Percentiles rank a stretch among this genome's conserved stretches.
Evolutionary conservation across 2,888 invertebrate species (phyloP).

Genomic region (Xestoiulus laeticollis): DNA sequence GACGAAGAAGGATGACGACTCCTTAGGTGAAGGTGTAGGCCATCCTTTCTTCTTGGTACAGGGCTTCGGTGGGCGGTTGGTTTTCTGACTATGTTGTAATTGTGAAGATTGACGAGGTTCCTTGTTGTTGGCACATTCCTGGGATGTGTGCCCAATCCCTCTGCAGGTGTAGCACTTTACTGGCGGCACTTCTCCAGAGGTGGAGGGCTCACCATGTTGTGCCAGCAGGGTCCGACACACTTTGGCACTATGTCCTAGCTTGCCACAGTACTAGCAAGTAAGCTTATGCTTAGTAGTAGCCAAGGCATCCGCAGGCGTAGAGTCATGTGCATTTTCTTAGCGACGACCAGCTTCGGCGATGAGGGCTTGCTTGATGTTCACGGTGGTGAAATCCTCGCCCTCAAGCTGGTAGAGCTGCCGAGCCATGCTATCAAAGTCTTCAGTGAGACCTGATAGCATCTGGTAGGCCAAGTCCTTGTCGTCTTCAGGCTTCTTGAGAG

Average conservation of each 20-base stretch:
- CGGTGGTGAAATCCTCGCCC: neutral
- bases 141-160: neutral
- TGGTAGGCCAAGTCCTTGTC: neutral
- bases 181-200: neutral
- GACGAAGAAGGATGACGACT: neutral
- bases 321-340: neutral
- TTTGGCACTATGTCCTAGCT: neutral
- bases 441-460: neutral
- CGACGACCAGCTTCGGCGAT: neutral
- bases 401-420: neutral
- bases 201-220: neutral
- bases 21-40: neutral
- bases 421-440: neutral
- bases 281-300: neutral
- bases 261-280: neutral
- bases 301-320: neutral
- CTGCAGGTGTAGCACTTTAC: neutral
- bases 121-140: neutral
- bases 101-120: neutral
- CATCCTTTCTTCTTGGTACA: neutral
- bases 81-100: too few species aligned
- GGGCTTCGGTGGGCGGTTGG: neutral
- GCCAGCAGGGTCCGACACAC: neutral
- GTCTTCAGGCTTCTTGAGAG: neutral
- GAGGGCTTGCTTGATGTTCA: neutral